These are phyloP conservation scores for Athalia circularis DNA, from an alignment of 2,888 invertebrate genomes.

Conservation along the genomic window DNA sequence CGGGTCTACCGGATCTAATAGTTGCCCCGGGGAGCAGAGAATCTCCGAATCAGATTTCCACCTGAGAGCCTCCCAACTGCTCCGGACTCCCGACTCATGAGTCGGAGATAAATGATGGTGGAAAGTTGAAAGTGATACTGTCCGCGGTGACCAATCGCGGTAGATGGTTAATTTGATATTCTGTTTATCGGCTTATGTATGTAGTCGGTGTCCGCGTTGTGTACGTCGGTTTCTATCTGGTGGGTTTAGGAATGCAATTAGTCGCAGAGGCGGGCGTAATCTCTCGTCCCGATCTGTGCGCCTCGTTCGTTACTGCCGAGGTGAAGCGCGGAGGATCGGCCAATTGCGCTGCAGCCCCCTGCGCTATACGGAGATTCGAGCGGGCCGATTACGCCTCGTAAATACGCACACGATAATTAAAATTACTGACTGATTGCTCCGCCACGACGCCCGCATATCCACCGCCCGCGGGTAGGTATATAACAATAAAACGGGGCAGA, in stretches of 20 bases:
- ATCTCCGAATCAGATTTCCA: background rate
- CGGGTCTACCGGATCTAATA: slow-evolving; percentile 15
- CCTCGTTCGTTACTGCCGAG: slow-evolving; percentile 55
- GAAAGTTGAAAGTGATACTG: slow-evolving; percentile 35
- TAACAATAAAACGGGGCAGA: no score
- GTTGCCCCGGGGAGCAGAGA: background rate
- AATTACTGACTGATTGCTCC: slow-evolving; percentile 63
- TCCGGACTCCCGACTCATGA: background rate
- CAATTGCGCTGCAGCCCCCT: slow-evolving; percentile 1
- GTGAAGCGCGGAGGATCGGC: slow-evolving; percentile 2
- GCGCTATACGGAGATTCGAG: background rate
- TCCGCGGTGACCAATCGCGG: slow-evolving; percentile 35
- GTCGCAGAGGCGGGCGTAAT: slow-evolving; percentile 60
- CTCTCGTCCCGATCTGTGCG: slow-evolving; percentile 58
- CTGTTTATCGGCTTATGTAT: background rate
- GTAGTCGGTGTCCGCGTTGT: background rate
- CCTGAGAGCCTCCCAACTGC: background rate
- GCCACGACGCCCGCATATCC: background rate
- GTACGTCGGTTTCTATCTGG: background rate
- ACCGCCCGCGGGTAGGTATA: no score
- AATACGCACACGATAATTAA: slow-evolving; percentile 66
- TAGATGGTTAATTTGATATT: slow-evolving; percentile 39
- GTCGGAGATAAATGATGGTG: slow-evolving; percentile 12
- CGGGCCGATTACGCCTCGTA: slow-evolving; percentile 60
- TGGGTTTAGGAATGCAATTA: slow-evolving; percentile 43